Evolutionary conservation across 1,140 invertebrate species (phyloP), one percentile per base, ranked within the genome.

Genomic region (Heliconius hewitsoni): DNA sequence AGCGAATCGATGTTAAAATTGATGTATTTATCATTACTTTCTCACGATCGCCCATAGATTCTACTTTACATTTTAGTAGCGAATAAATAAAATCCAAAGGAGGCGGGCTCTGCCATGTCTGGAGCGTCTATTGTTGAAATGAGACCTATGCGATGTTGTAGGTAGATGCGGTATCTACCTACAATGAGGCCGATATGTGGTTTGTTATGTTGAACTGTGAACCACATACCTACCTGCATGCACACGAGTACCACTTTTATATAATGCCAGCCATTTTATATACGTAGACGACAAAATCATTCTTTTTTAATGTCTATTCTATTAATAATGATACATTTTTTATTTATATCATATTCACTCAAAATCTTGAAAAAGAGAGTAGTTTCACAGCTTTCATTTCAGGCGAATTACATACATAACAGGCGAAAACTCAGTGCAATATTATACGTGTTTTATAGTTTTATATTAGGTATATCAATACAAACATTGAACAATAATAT

Each of bases 21-120:
- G 92, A 94, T 91, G 89, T 93, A 90, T 94, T 92, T 93, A 94
- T 91, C 88, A 90, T 91, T 89, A 92, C 91, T 94, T 91, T 94
- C 92, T 94, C 92, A 94, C 92, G 92, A 93, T 89, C 89, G 85
- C 60, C 79, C 79, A 89, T 91, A 90, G 87, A 86, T 79, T 84
- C 77, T 79, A 82, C 83, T 86, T 87, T 88, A 84, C 82, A 85
- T 87, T 86, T 82, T 83, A 84, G 79, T 84, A 82, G 85, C 82
- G 83, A 87, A 88, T 84, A 83, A 82, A 82, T 87, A 83, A 85
- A 87, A 71, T 71, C 16, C 71, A 71, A 71, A 71, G 34, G 37
- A 39, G 71, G 71, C 71, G 71, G 71, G 71, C 23, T 66, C 60
- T 66, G 23, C 23, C 60, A 27, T 66, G 60, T 11, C 23, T 66